phyloP scores from a whole-genome alignment of 2,888 invertebrate species.

The Oligia latruncula region DNA sequence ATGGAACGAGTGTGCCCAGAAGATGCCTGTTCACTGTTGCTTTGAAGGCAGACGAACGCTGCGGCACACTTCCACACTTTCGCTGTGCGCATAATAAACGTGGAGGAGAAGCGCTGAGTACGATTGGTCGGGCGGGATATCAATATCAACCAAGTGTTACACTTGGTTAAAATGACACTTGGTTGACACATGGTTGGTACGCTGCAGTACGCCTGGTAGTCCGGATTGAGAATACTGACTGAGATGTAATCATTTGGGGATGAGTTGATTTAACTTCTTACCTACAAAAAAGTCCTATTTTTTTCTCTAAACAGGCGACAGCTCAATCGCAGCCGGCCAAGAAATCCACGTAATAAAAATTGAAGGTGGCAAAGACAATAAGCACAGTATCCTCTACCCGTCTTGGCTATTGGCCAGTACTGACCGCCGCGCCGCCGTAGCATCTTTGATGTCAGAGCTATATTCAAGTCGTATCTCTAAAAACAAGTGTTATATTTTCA shows the following conservation, averaged over 20 bases:
- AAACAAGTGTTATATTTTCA: constrained; percentile 60
- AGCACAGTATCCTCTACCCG: constrained; percentile 32
- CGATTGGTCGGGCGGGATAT: not conserved
- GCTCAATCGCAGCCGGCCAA: constrained; percentile 1
- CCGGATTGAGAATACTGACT: not conserved
- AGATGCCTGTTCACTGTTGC: not conserved
- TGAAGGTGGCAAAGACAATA: constrained; percentile 51
- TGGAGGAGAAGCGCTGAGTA: not conserved
- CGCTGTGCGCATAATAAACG: not conserved
- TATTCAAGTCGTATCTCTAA: constrained; percentile 47
- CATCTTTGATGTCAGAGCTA: constrained; percentile 61
- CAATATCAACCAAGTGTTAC: not conserved
- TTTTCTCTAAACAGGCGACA: not conserved
- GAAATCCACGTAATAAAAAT: constrained; percentile 14
- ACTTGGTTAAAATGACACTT: not conserved
- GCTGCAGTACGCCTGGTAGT: not conserved
- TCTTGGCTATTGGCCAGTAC: constrained; percentile 53
- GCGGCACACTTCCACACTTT: not conserved
- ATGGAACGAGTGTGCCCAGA: not conserved
- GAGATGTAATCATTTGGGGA: not conserved
- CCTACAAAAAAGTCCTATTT: not conserved
- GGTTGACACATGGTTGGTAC: not conserved
- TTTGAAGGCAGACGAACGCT: not conserved
- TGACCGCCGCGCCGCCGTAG: constrained; percentile 19
- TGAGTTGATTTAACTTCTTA: not conserved